Evolutionary conservation across 2,113 vertebrate species (phyloP).

Genomic region (Seriola rivoliana): DNA sequence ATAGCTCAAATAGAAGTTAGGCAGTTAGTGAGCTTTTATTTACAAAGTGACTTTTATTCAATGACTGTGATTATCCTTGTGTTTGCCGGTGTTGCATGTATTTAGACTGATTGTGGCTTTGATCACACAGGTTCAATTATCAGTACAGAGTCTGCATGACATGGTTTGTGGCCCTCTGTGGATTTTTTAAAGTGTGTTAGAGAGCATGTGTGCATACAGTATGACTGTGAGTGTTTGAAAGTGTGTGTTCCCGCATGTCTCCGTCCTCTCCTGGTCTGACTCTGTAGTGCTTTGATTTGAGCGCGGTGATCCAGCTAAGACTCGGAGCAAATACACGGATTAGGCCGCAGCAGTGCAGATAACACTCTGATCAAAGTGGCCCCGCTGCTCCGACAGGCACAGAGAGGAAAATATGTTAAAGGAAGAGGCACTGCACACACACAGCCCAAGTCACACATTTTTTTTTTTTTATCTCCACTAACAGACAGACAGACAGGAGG

Average conservation of each 20-base stretch:
- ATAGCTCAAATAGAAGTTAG: slow-evolving; percentile 23
- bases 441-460: slow-evolving; percentile 66
- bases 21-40: slow-evolving; percentile 20
- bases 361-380: slow-evolving; percentile 86
- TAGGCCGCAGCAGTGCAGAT: slow-evolving; percentile 85
- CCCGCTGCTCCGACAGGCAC: slow-evolving; percentile 78
- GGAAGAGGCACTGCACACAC: slow-evolving; percentile 69
- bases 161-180: not conserved
- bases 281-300: slow-evolving; percentile 85
- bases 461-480: slow-evolving; percentile 76
- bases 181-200: slow-evolving; percentile 28
- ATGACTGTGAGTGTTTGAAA: slow-evolving; percentile 52
- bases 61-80: not conserved
- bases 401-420: slow-evolving; percentile 82
- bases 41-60: not conserved
- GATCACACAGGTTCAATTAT: slow-evolving; percentile 24
- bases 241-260: slow-evolving; percentile 78
- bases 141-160: slow-evolving; percentile 4
- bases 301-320: slow-evolving; percentile 85
- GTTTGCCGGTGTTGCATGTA: slow-evolving; percentile 9
- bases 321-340: slow-evolving; percentile 86
- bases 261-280: slow-evolving; percentile 75
- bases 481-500: slow-evolving; percentile 68
- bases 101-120: slow-evolving; percentile 38
- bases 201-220: slow-evolving; percentile 55